A percentile compares a stretch with the other conserved stretches of the same genome.
These are phyloP conservation scores for Spodoptera frugiperda DNA, from an alignment of 1,140 invertebrate genomes.

Conservation along the genomic window DNA sequence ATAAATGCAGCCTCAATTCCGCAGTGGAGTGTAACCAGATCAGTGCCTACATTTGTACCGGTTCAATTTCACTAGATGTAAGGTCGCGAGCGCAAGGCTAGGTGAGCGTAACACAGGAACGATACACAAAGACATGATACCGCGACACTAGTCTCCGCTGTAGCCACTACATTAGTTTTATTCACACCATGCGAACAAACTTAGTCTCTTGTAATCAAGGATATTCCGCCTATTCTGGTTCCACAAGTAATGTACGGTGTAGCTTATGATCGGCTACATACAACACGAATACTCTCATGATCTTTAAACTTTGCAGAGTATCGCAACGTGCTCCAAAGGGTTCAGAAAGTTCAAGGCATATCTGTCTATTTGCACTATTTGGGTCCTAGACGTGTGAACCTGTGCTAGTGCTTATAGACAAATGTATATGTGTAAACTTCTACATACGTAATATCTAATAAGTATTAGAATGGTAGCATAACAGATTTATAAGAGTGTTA, in stretches of 20 bases:
- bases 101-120: conserved; percentile 66
- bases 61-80: conserved; percentile 83
- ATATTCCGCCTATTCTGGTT: no score
- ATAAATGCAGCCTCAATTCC: conserved; percentile 63
- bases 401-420: neutral
- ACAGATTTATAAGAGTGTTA: no score
- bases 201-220: no score
- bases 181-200: neutral
- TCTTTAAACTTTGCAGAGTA: conserved; percentile 23
- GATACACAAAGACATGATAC: conserved; percentile 43
- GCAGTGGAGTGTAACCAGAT: conserved; percentile 61
- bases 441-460: no score
- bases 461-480: no score
- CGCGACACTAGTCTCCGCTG: neutral
- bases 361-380: conserved; percentile 25
- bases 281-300: neutral
- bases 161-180: neutral
- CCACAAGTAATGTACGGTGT: neutral
- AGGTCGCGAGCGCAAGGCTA: conserved; percentile 80
- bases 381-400: neutral
- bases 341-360: conserved; percentile 39
- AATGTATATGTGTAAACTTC: no score
- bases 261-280: neutral
- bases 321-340: conserved; percentile 19
- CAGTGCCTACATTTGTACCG: conserved; percentile 65